These are phyloP conservation scores for Cladorhizidae sp. DNA, from an alignment of 37 sponge, comb jelly and placozoan species.

Conservation along the genomic window DNA sequence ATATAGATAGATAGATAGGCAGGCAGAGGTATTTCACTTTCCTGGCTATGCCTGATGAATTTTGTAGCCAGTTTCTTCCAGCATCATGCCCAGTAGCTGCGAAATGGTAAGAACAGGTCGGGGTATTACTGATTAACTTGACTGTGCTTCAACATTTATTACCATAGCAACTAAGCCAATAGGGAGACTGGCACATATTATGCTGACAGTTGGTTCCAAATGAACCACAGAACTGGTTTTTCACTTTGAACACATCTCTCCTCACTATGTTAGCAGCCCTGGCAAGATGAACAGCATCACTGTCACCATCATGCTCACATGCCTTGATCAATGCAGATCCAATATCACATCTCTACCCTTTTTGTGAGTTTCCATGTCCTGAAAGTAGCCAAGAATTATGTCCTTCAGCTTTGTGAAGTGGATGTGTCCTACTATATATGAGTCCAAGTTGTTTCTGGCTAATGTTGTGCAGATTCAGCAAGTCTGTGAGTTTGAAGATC, in stretches of 20 bases:
- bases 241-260: constrained; percentile 14
- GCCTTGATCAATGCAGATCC: neutral
- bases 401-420: neutral
- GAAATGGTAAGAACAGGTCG: neutral
- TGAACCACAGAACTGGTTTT: constrained; percentile 10
- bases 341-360: neutral
- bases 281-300: neutral
- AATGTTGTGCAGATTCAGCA: too few relatives aligned
- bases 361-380: neutral
- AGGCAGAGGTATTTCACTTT: neutral
- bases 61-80: neutral
- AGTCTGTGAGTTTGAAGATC: too few relatives aligned
- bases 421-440: too few relatives aligned
- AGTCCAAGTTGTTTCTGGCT: too few relatives aligned
- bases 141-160: neutral
- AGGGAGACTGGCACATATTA: neutral
- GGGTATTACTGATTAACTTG: neutral
- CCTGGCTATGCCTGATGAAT: neutral
- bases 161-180: neutral
- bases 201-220: neutral
- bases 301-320: neutral
- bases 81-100: neutral
- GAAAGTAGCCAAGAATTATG: neutral
- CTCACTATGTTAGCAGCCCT: too few relatives aligned
- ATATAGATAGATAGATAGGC: too few relatives aligned